A percentile compares a stretch with the other conserved stretches of the same genome.
These are phyloP conservation scores for Ornithoptera alexandrae DNA, from an alignment of 2,888 invertebrate species.

Conservation along the genomic window DNA sequence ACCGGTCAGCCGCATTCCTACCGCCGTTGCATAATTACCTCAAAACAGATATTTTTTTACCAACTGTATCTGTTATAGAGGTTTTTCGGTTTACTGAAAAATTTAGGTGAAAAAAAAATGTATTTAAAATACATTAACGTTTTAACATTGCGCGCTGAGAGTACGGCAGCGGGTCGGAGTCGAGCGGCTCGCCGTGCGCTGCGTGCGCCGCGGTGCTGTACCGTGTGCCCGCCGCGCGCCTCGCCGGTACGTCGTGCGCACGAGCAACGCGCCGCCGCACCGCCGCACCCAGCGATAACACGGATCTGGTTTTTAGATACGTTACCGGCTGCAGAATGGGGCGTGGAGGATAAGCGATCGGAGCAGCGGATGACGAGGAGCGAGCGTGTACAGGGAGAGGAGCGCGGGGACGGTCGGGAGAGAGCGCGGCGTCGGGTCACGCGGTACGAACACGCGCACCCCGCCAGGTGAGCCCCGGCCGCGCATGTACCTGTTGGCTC, in stretches of 20 bases:
- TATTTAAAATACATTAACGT: too few relatives aligned
- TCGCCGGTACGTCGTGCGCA: conserved; percentile 40
- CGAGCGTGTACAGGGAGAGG: conserved; percentile 27
- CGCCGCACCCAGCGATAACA: conserved; percentile 4
- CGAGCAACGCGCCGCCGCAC: not conserved
- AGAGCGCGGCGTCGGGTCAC: conserved; percentile 39
- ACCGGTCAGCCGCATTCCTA: conserved; percentile 21
- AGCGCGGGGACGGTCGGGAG: conserved; percentile 33
- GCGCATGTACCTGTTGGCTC: not conserved
- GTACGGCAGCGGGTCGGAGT: conserved; percentile 63
- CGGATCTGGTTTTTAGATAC: conserved; percentile 43
- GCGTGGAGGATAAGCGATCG: conserved; percentile 54
- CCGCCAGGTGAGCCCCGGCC: conserved; percentile 44
- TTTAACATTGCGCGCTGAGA: not conserved
- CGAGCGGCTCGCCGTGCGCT: conserved; percentile 70
- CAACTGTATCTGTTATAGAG: too few relatives aligned
- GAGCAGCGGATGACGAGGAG: conserved; percentile 35
- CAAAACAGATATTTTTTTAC: too few relatives aligned
- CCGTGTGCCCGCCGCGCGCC: too few relatives aligned
- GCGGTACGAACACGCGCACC: too few relatives aligned
- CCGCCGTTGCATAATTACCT: not conserved
- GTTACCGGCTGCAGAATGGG: conserved; percentile 52
- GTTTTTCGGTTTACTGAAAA: too few relatives aligned
- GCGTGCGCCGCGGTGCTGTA: too few relatives aligned
- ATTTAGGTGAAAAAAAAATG: too few relatives aligned